phyloP scores from a whole-genome alignment of 2,797 vertebrate genomes.

The Sebastiscus albofasciatus region DNA sequence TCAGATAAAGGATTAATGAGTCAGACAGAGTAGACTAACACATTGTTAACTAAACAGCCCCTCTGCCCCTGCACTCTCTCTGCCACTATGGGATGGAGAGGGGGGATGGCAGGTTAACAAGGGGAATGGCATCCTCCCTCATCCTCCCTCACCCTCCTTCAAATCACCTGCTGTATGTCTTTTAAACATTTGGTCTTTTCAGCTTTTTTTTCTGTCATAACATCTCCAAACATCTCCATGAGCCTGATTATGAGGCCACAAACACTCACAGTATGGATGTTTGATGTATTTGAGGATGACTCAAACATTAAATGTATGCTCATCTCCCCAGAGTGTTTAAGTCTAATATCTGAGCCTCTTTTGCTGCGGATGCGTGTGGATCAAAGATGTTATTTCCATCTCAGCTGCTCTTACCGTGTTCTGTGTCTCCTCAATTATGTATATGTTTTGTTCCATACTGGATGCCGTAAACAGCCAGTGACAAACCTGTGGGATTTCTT shows the following conservation, averaged over 20 bases:
- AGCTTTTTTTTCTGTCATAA: conserved; percentile 20
- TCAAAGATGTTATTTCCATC: conserved; percentile 57
- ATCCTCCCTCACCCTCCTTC: too few species aligned
- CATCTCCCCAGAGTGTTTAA: conserved; percentile 9
- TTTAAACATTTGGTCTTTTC: conserved; percentile 20
- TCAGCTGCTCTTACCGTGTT: conserved; percentile 4
- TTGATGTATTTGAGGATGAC: conserved; percentile 43
- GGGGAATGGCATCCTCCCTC: too few species aligned
- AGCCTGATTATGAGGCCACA: conserved; percentile 12
- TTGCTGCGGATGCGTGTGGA: neutral
- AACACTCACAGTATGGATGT: conserved; percentile 34
- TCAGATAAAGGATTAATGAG: neutral
- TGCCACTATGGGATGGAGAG: too few species aligned
- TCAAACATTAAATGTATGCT: conserved; percentile 19
- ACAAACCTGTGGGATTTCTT: conserved; percentile 48
- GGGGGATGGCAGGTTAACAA: too few species aligned
- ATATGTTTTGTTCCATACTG: conserved; percentile 4
- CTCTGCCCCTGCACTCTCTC: too few species aligned
- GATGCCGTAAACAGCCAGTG: conserved; percentile 39
- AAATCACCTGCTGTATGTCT: neutral
- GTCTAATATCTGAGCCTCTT: conserved; percentile 30
- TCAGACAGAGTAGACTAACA: neutral
- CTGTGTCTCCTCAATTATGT: conserved; percentile 33
- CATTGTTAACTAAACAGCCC: neutral
- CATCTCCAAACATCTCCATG: neutral